A percentile compares a stretch with the other conserved stretches of the same genome.
These are phyloP conservation scores for Dendronephthya gigantea DNA, from an alignment of 64 coral and sea anemone genomes.

Conservation along the genomic window DNA sequence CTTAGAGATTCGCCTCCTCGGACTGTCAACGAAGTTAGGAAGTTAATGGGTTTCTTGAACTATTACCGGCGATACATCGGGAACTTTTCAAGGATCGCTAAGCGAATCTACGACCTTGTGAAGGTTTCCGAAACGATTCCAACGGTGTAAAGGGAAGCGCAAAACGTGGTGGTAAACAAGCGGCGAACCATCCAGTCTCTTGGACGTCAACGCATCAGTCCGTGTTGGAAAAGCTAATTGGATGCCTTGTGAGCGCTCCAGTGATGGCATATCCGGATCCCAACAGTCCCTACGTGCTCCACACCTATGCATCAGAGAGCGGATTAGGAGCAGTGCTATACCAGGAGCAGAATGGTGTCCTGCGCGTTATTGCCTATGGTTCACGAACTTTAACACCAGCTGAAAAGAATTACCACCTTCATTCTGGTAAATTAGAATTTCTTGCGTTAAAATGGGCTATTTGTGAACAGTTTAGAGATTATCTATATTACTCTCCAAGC, in stretches of 20 bases:
- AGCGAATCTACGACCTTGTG: neutral
- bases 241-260: neutral
- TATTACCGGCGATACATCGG: conserved; percentile 2
- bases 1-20: neutral
- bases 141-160: neutral
- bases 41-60: conserved; percentile 4
- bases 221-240: neutral
- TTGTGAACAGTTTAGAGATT: neutral
- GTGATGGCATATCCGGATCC: neutral
- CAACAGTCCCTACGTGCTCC: neutral
- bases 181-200: neutral
- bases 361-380: neutral
- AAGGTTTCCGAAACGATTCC: neutral
- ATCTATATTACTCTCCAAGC: neutral
- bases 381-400: neutral
- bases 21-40: neutral
- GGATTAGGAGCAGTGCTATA: neutral
- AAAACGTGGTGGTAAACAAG: neutral
- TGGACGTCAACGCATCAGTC: neutral
- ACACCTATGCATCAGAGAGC: neutral
- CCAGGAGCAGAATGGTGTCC: neutral
- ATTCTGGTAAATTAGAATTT: neutral
- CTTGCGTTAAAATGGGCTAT: neutral
- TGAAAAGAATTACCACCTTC: neutral
- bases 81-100: neutral